These are phyloP conservation scores for Calameuta filiformis DNA, from an alignment of 2,888 invertebrate genomes.

Conservation along the genomic window DNA sequence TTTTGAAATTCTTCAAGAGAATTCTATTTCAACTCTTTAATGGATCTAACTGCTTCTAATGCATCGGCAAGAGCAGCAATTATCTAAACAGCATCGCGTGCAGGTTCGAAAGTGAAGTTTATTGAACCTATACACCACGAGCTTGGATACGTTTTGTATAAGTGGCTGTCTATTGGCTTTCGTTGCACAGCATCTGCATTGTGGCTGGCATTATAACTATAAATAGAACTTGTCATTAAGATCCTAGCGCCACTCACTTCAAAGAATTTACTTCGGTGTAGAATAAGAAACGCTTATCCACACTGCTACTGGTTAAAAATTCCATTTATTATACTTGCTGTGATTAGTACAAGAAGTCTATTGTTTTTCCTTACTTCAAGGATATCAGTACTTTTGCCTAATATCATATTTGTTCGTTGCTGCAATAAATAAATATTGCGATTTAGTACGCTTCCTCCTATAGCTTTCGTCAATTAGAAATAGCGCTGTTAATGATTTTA, in stretches of 20 bases:
- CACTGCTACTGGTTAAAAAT: background rate
- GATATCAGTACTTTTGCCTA: background rate
- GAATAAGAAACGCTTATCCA: background rate
- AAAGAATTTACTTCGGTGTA: background rate
- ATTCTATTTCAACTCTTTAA: background rate
- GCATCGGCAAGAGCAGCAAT: background rate
- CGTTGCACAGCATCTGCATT: background rate
- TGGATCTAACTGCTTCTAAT: background rate
- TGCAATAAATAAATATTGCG: background rate
- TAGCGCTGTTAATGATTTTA: background rate
- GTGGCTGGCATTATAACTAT: background rate
- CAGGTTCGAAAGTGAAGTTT: background rate
- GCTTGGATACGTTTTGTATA: background rate
- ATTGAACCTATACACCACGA: background rate
- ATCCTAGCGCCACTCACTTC: background rate
- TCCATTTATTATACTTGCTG: background rate
- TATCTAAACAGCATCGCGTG: background rate
- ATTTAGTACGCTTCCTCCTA: background rate
- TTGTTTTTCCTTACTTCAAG: background rate
- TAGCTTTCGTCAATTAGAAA: background rate
- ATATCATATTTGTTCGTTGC: background rate
- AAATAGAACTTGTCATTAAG: constrained; percentile 5
- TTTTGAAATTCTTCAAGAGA: background rate
- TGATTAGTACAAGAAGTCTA: background rate
- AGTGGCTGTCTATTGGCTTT: background rate